A percentile compares a stretch with the other conserved stretches of the same genome.
phyloP scores from a whole-genome alignment of 2,888 invertebrate species.

The Tenodera sinensis region DNA sequence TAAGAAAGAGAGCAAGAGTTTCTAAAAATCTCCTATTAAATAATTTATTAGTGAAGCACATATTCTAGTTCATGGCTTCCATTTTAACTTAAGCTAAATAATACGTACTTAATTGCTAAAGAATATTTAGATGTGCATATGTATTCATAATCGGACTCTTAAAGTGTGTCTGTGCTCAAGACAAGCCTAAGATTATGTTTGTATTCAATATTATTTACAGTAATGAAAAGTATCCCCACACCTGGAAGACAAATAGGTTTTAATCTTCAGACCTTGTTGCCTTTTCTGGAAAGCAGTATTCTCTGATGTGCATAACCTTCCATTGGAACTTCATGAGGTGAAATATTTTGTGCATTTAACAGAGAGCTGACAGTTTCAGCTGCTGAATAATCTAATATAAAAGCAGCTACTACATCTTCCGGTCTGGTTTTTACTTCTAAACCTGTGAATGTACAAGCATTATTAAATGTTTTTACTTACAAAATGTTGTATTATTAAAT shows the following conservation, averaged over 20 bases:
- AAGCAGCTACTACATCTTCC: constrained; percentile 39
- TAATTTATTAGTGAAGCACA: no score
- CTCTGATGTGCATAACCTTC: constrained; percentile 6
- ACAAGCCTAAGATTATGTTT: no score
- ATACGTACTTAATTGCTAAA: no score
- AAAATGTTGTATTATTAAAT: no score
- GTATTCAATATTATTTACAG: not conserved
- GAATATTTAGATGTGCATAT: no score
- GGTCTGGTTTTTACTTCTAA: constrained; percentile 21
- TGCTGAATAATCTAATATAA: constrained; percentile 40
- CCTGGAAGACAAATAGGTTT: not conserved
- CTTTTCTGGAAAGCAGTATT: not conserved
- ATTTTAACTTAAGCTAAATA: no score
- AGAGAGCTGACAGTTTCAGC: constrained; percentile 41
- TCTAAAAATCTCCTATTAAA: no score
- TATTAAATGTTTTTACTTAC: no score
- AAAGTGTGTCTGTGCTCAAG: no score
- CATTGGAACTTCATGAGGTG: constrained; percentile 40
- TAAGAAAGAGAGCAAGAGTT: no score
- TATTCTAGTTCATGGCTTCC: no score
- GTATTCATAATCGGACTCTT: no score
- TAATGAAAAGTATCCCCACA: not conserved
- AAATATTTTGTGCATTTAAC: constrained; percentile 40
- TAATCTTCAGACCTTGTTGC: not conserved
- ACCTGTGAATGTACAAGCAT: not conserved